Conservation (phyloP, 2,797 vertebrate species). For the Hemibagrus guttatus region DNA sequence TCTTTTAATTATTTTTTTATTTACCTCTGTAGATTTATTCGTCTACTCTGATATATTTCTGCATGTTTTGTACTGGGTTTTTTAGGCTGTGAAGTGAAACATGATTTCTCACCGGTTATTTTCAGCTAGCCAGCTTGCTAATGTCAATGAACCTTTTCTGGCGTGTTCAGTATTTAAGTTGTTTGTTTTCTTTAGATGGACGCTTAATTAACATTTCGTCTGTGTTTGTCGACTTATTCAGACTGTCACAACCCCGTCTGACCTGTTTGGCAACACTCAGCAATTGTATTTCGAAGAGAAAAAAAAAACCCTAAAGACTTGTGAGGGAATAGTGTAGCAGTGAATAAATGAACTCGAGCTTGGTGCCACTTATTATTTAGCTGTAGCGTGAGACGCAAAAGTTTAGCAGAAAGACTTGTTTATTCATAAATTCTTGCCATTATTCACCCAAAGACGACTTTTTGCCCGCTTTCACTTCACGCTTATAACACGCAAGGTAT, state of each 20-base stretch:
- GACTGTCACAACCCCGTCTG: background rate
- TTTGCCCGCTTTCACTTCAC: background rate
- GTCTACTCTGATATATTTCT: no score
- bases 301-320: background rate
- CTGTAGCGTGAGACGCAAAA: background rate
- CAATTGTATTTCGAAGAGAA: background rate
- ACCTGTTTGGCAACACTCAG: background rate
- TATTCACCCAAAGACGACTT: background rate
- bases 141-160: background rate
- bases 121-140: constrained; percentile 6
- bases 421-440: background rate
- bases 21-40: no score
- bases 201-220: background rate
- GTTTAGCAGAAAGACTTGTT: background rate
- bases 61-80: background rate
- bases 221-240: background rate
- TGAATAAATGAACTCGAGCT: background rate
- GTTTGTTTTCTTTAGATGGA: background rate
- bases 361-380: background rate
- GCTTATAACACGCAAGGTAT: no score
- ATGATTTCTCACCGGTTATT: background rate
- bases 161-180: background rate
- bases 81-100: background rate
- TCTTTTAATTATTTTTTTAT: background rate
- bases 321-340: background rate